Evolutionary conservation across 2,888 invertebrate species (phyloP).

Genomic region (Tipula lateralis): DNA sequence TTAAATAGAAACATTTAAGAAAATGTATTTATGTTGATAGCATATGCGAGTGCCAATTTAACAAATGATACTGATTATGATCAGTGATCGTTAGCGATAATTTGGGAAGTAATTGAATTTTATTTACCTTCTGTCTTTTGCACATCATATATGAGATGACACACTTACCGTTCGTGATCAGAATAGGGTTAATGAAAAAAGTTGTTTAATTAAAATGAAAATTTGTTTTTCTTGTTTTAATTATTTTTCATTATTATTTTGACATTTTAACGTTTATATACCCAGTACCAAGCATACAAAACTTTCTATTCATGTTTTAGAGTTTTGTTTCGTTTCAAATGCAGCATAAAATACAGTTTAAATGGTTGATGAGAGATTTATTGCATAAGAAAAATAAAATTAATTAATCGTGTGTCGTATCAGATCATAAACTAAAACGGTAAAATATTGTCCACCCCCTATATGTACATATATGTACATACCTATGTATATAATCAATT

Average conservation of each 20-base stretch:
- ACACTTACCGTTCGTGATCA: not conserved
- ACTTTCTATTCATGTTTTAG: slow-evolving; percentile 13
- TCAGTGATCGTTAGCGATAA: not conserved
- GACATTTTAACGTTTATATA: not conserved
- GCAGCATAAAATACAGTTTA: not conserved
- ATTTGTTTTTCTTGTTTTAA: slow-evolving; percentile 11
- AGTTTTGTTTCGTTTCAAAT: not conserved
- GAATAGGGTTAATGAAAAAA: slow-evolving; percentile 14
- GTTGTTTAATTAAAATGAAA: not conserved
- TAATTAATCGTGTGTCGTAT: not conserved
- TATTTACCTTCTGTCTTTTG: not conserved
- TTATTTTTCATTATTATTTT: not conserved
- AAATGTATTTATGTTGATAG: not conserved
- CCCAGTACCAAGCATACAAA: not conserved
- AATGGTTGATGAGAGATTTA: not conserved
- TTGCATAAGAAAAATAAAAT: not conserved
- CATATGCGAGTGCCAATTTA: not conserved
- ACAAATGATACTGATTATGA: not conserved
- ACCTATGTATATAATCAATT: not conserved
- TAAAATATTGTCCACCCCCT: not conserved
- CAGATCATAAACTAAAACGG: not conserved
- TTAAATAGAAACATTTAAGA: not conserved
- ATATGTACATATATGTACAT: not conserved
- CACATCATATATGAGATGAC: not conserved
- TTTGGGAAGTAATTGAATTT: not conserved